Evolutionary conservation across 2,797 vertebrate genomes (phyloP), one percentile per base, ranked within the genome.

Genomic region (Mico argentatus): DNA sequence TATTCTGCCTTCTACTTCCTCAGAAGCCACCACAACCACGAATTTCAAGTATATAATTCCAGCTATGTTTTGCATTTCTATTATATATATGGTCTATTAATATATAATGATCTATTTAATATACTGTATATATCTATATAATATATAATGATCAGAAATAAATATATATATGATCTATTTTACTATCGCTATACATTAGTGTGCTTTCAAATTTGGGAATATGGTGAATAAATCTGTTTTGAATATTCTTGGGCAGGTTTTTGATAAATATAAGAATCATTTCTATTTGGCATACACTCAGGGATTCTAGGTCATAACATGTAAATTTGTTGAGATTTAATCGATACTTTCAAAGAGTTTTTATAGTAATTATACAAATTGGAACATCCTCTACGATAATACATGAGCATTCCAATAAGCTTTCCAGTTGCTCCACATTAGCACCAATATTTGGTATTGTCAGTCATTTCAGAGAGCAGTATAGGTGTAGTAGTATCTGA

Each of bases 271-370:
- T 79, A 24, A 79, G 48, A 79, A 79, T n/a, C 20, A 50, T 52
- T 79, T 79, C 46, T 79, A 17, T 52, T n/a, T 33, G 48, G 46
- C 80, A 59, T 64, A 44, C 57, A 67, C 5, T 52, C 14, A 50
- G 14, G 10, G 17, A 36, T 52, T 96, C 64, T 81, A 48, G 41
- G 41, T 95, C 10, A 50, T 12, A 70, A 57, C 50, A n/a, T 50
- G 26, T 70, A 82, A 57, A 8, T 44, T 90, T 59, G 26, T 67
- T 90, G 17, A 36, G 75, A 36, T 70, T 59, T 44, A 86, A 33
- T 20, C 41, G 55, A 52, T 15, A 82, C 7, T 95, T 96, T 82
- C 30, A 92, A 89, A 89, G 12, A 81, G 64, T 80, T 93, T 85
- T 67, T 8, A 39, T 22, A 46, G 24, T 90, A 67, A 19, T 64